Evolutionary conservation across 2,888 invertebrate species (phyloP), one percentile per base, ranked within the genome.

Genomic region (Limenitis camilla): DNA sequence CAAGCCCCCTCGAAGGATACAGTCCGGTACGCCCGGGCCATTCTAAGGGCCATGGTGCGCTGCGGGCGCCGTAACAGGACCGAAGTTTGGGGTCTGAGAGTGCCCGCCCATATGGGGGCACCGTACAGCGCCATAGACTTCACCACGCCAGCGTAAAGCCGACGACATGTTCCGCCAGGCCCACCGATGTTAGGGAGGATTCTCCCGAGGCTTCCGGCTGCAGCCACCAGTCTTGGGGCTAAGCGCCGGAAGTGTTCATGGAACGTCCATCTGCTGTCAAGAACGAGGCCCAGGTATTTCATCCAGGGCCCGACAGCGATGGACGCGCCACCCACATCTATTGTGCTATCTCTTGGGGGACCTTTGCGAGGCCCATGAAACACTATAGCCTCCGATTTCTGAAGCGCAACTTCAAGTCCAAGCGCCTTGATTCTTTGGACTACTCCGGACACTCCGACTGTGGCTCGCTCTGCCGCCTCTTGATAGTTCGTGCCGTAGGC

Each of bases 161-260:
- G 39, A 2, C 53, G 36, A 27, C 48, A 49, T 5, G 27, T 27
- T 0, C 11, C 28, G 5, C 31, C 35, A 1, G 48, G 48, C 10
- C 61, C 58, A n/a, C 58, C 36, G 0, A 48, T 6, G 6, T 61
- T 55, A 1, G 59, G 59, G 10, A 61, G 49, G 6, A 60, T 55
- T 19, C 56, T 47, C n/a, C 56, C 39, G 1, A 48, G 19, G 4
- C 53, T 5, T 6, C 9, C 36, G 5, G 55, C 51, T 8, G 38
- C 31, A 5, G 19, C 19, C 3, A 36, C 8, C 7, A 44, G 36
- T 8, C 40, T 33, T 0, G 55, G 40, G 5, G 36, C 40, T 9
- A 55, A 38, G 1, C 10, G 9, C 5, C 38, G 11, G 42, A 50
- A 54, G 11, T 54, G 54, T 8, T 19, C 41, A n/a, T 39, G 10